Evolutionary conservation across 2,888 invertebrate species (phyloP).

Genomic region (Vesta saturnalis): DNA sequence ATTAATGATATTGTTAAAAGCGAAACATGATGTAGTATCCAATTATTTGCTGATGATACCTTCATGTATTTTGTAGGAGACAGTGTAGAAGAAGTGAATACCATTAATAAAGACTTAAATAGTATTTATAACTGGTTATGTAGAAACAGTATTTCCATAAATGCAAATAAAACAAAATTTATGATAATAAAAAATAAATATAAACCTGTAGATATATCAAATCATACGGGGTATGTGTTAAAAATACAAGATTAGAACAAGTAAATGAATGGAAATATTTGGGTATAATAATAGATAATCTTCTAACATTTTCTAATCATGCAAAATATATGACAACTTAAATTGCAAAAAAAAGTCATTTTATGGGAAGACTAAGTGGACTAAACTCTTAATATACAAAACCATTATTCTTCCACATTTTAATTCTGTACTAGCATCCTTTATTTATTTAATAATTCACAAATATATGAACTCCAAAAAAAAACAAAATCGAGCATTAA

Average conservation of each 20-base stretch:
- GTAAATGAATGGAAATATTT: too few species aligned
- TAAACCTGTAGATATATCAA: background rate
- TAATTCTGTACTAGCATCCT: too few species aligned
- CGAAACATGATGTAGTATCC: background rate
- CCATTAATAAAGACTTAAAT: background rate
- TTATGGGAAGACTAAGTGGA: background rate
- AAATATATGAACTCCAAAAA: background rate
- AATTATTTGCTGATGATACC: conserved; percentile 7
- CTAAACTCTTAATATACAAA: too few species aligned
- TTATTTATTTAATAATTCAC: too few species aligned
- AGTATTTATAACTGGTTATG: background rate
- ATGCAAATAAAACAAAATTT: background rate
- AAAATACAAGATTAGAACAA: background rate
- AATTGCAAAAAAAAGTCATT: background rate
- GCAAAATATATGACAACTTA: too few species aligned
- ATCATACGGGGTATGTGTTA: background rate
- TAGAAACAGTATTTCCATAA: background rate
- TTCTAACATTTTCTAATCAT: too few species aligned
- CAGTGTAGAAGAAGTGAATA: background rate
- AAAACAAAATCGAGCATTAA: background rate
- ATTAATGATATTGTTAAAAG: conserved; percentile 12
- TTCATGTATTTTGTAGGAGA: background rate
- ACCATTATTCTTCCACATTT: too few species aligned
- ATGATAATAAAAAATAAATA: background rate
- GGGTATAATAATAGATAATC: too few species aligned